Evolutionary conservation across 1,140 invertebrate species (phyloP), one percentile per base, ranked within the genome.

Genomic region (Drosophila ironensis): DNA sequence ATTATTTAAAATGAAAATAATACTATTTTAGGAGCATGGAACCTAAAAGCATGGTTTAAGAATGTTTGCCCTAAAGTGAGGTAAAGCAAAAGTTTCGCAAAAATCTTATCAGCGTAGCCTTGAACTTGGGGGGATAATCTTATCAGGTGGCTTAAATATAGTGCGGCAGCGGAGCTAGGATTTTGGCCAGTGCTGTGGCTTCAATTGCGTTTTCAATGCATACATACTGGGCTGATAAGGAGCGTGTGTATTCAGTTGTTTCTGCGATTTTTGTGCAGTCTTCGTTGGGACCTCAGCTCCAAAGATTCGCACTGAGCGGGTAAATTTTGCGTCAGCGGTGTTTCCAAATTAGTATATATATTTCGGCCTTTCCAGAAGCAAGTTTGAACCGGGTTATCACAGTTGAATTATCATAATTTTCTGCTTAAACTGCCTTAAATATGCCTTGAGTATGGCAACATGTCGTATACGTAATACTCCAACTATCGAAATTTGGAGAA

Each of bases 201-300:
- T 38, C 24, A 22, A 63, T 56, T 63, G 59, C 59, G 59, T 61
- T 63, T 60, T 59, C 14, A 46, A 22, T 63, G 59, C 53, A 45
- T 37, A 20, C 27, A 27, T 28, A 1, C 28, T 20, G 41, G 8
- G 22, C 51, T 48, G 66, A 69, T 69, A 69, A 69, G 66, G 28
- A 35, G 40, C 28, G 42, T 40, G 47, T 27, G 41, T 33, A 14
- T 38, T 24, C 48, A 24, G 19, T 54, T 33, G 51, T 38, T 38
- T 60, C 37, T 60, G 30, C 59, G 20, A 38, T 63, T 47, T 61
- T 38, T 46, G 17, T 25, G 51, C 33, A 63, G 54, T 63, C 59
- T 63, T 25, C 33, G 9, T 24, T 47, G 19, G 56, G 57, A 28
- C 16, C 25, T 61, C 59, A 24, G 9, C 25, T 28, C 14, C 22